phyloP scores from a whole-genome alignment of 53 echinoderm and acorn worm genomes.

The Luidia sarsii region DNA sequence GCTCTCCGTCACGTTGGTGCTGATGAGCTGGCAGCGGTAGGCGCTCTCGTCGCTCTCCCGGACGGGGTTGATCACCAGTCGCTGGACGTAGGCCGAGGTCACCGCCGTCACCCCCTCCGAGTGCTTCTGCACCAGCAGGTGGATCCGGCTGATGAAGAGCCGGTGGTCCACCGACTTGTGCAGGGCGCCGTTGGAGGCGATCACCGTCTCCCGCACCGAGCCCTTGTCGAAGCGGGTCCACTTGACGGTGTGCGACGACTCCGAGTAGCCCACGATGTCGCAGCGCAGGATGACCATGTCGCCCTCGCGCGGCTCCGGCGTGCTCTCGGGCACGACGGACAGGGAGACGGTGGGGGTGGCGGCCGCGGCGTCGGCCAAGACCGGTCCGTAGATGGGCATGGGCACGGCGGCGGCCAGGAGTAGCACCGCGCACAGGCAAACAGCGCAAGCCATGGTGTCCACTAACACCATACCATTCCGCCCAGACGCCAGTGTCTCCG shows the following conservation, averaged over 20 bases:
- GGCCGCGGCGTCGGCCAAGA: conserved; percentile 1
- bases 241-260: conserved; percentile 20
- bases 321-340: conserved; percentile 38
- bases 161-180: conserved; percentile 55
- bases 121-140: conserved; percentile 36
- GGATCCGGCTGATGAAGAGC: conserved; percentile 42
- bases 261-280: conserved; percentile 43
- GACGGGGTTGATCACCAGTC: conserved; percentile 41
- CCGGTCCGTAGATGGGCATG: conserved; percentile 31
- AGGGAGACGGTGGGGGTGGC: conserved; percentile 37
- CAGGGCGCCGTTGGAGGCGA: conserved; percentile 41
- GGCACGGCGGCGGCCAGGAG: conserved; percentile 28
- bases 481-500: no score
- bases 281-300: conserved; percentile 53
- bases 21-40: conserved; percentile 47
- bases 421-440: conserved; percentile 12
- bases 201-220: conserved; percentile 36
- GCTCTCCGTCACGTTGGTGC: conserved; percentile 33
- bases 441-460: conserved; percentile 30
- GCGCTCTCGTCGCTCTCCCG: conserved; percentile 39
- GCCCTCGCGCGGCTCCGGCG: conserved; percentile 42
- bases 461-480: conserved; percentile 26
- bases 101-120: conserved; percentile 16
- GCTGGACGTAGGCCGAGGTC: conserved; percentile 44
- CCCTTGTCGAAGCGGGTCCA: conserved; percentile 53